A percentile compares a stretch with the other conserved stretches of the same genome.
Evolutionary conservation across 2,113 vertebrate species (phyloP).

Genomic region (Rafetus swinhoei): DNA sequence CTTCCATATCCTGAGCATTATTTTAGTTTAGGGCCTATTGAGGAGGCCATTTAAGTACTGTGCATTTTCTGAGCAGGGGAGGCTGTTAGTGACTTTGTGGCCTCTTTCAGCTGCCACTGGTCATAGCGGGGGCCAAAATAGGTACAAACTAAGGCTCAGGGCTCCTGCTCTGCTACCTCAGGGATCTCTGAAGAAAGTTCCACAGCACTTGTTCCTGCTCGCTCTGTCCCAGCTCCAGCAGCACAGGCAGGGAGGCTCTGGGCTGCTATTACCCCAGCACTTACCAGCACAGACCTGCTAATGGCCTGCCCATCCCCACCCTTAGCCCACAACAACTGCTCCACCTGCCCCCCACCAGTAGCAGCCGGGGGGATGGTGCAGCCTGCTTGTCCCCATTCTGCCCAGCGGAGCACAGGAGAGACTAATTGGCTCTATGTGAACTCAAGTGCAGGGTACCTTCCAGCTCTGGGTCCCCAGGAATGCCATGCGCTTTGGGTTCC

Average conservation of each 20-base stretch:
- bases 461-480: not conserved
- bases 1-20: not conserved
- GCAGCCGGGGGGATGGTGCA: not conserved
- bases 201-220: too few species aligned
- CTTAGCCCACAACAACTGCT: not conserved
- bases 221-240: too few species aligned
- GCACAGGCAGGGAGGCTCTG: not conserved
- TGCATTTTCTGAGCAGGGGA: too few species aligned
- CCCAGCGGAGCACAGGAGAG: not conserved
- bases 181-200: not conserved
- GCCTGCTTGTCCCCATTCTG: not conserved
- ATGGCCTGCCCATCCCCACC: not conserved
- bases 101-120: not conserved
- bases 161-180: not conserved
- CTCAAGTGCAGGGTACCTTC: not conserved
- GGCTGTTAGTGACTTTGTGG: not conserved
- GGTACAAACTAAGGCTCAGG: too few species aligned
- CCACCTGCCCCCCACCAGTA: too few species aligned
- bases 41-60: too few species aligned
- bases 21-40: not conserved
- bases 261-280: rapidly evolving
- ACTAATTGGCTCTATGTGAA: not conserved
- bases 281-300: not conserved
- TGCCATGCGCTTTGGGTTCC: too few species aligned
- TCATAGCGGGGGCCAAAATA: too few species aligned